Conservation (phyloP, 1,140 invertebrate species). For the Meloidogyne floridensis region DNA sequence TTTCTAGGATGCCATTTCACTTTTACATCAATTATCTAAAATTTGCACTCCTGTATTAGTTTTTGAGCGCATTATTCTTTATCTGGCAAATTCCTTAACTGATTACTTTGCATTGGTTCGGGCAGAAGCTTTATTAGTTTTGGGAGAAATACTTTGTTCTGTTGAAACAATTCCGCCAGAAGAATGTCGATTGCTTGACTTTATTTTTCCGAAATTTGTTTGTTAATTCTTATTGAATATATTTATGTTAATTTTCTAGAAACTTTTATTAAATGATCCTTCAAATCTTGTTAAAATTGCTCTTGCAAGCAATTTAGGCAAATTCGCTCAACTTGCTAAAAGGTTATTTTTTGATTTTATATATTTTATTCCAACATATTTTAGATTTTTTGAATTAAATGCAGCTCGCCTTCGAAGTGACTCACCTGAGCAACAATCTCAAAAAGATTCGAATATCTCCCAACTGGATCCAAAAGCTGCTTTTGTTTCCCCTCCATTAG, state of each 20-base stretch:
- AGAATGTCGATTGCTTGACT: conserved; percentile 63
- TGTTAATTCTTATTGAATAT: conserved; percentile 29
- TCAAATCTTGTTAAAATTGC: conserved; percentile 47
- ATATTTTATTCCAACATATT: not conserved
- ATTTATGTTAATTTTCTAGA: conserved; percentile 34
- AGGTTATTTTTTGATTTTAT: conserved; percentile 24
- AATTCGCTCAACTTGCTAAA: conserved; percentile 42
- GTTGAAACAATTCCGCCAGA: conserved; percentile 51
- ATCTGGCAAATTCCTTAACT: conserved; percentile 49
- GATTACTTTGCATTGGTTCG: conserved; percentile 55
- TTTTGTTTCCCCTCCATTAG: not conserved
- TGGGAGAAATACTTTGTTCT: conserved; percentile 51
- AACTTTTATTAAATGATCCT: conserved; percentile 32
- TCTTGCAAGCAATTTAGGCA: conserved; percentile 43
- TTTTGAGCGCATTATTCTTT: conserved; percentile 61
- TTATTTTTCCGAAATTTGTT: conserved; percentile 58
- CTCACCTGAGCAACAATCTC: conserved; percentile 10
- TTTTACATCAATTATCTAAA: conserved; percentile 53
- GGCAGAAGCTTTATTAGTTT: conserved; percentile 52
- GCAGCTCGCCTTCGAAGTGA: conserved; percentile 27
- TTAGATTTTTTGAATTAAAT: conserved; percentile 42
- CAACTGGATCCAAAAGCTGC: not conserved
- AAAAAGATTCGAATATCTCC: not conserved
- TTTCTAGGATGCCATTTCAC: conserved; percentile 55
- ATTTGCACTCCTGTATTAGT: conserved; percentile 45